Evolutionary conservation across 2,113 vertebrate genomes (phyloP).

Genomic region (Balaeniceps rex): DNA sequence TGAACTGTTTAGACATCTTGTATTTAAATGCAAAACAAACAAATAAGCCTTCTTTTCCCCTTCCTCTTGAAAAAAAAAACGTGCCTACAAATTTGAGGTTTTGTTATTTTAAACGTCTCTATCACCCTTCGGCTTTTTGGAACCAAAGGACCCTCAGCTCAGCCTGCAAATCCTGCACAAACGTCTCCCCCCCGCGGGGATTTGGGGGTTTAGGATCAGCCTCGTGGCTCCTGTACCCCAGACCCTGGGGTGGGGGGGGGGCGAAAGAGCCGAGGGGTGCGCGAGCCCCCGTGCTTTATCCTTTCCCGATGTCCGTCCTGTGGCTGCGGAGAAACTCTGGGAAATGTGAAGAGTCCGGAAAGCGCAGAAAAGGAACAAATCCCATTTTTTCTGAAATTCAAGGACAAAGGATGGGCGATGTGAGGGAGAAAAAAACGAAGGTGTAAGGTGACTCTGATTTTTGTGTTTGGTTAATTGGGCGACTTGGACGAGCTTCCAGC

Average conservation of each 20-base stretch:
- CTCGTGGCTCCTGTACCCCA: neutral
- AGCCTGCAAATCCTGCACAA: neutral
- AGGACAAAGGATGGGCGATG: neutral
- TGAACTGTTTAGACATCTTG: neutral
- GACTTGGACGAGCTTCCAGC: neutral
- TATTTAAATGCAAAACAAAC: neutral
- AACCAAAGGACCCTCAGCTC: neutral
- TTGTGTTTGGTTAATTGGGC: neutral
- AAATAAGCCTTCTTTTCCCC: neutral
- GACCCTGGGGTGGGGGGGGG: too few species aligned
- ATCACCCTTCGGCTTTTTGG: neutral
- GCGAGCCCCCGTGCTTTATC: rapidly evolving
- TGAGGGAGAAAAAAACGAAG: neutral
- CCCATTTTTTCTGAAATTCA: rapidly evolving
- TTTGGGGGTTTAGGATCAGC: neutral
- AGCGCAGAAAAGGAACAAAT: neutral
- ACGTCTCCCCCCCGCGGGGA: rapidly evolving
- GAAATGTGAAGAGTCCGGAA: neutral
- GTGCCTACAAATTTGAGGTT: neutral
- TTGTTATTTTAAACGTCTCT: neutral
- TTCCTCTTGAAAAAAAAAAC: neutral
- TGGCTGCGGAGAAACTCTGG: neutral
- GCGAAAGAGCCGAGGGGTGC: rapidly evolving
- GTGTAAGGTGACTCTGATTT: neutral
- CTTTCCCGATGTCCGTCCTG: neutral